These are phyloP conservation scores for Brachynemurus nebulosus DNA, from an alignment of 2,888 invertebrate genomes.

Conservation along the genomic window DNA sequence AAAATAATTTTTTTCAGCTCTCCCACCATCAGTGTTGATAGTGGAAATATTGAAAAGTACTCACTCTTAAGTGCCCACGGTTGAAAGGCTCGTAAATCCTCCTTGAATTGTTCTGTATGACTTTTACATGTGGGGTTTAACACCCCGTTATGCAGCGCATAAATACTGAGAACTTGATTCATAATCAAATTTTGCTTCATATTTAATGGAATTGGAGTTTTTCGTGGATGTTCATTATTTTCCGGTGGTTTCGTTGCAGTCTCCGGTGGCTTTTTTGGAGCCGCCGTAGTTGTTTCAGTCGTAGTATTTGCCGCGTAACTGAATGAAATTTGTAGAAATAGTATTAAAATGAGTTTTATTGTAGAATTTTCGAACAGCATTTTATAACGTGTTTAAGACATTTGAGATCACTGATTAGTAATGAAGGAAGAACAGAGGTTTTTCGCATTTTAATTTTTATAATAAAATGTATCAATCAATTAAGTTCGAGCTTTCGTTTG, in stretches of 20 bases:
- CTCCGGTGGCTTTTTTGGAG: background rate
- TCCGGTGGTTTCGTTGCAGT: background rate
- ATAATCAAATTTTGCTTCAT: slow-evolving; percentile 25
- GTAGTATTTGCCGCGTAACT: background rate
- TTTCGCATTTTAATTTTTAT: too few species aligned
- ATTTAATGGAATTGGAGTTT: slow-evolving; percentile 22
- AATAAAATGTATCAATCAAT: too few species aligned
- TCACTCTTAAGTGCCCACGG: slow-evolving; percentile 28
- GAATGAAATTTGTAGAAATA: background rate
- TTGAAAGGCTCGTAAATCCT: slow-evolving; percentile 23
- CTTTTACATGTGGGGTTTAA: slow-evolving; percentile 22
- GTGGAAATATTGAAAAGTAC: too few species aligned
- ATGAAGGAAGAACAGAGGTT: too few species aligned
- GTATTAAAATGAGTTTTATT: too few species aligned
- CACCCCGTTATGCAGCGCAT: slow-evolving; percentile 19
- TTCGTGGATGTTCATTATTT: slow-evolving; percentile 6
- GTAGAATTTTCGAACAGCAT: too few species aligned
- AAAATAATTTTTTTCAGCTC: too few species aligned
- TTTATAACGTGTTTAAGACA: too few species aligned
- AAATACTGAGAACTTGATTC: slow-evolving; percentile 25
- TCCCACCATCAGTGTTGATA: too few species aligned
- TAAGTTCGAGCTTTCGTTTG: too few species aligned
- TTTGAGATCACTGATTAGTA: too few species aligned
- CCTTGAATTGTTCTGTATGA: slow-evolving; percentile 24
- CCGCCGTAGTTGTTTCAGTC: background rate